Base-by-base conservation (phyloP, 2,888 invertebrate genomes). In the Macropis europaea region DNA sequence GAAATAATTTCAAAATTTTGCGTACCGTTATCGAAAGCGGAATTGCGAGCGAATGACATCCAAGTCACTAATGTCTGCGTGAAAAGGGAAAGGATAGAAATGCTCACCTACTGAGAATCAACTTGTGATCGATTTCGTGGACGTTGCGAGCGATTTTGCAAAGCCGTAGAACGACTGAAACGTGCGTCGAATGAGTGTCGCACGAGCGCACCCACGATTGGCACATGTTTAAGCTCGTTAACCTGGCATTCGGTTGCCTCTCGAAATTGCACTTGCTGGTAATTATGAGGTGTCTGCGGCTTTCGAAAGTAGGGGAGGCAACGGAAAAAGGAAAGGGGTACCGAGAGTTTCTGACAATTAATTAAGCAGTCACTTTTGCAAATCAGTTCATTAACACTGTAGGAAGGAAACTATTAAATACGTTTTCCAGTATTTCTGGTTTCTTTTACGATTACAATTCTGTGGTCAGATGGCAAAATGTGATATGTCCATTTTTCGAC, bases 181-280 rank as follows among this genome's bases (percentile, higher is more conserved):
- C 71, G 68, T 69, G 71, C 54, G 45, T 47, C 48, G 64, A 76
- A 78, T 78, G 52, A 57, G 30, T 57, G 60, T 57, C 42, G 64
- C 26, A 26, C 32, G 48, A 45, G 40, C 34, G 61, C 71, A 74
- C 64, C 76, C 67, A 79, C 79, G 67, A 79, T 71, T 77, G 52
- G 67, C 68, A 57, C 62, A 71, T 32, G 71, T 61, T n/a, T 52
- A 53, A 68, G 64, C 79, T 79, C 67, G 70, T 79, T 79, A 79
- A 74, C 40, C 48, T 50, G 79, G 77, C 72, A 79, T 79, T 70
- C 59, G 61, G 50, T 4, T 26, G 36, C 48, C 54, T 62, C 66
- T 69, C 59, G 69, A 74, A 69, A 77, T 72, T 56, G 59, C 54
- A 38, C 40, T 30, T 52, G 34, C 54, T n/a, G 38, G 73, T 45